Evolutionary conservation across 2,888 invertebrate genomes (phyloP).

Genomic region (Falcaria lacertinaria): DNA sequence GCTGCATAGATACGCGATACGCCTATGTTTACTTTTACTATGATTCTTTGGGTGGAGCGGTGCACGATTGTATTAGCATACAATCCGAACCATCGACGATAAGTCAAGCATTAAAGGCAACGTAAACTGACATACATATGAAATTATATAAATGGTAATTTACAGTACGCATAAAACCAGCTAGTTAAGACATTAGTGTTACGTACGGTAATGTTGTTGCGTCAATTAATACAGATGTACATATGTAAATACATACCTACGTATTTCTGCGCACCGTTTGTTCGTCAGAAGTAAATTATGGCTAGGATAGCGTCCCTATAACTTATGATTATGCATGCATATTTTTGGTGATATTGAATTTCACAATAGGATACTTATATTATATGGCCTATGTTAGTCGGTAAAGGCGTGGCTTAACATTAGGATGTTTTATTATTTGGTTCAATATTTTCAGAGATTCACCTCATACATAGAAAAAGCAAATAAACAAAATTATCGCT

Average conservation of each 20-base stretch:
- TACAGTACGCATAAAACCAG: background rate
- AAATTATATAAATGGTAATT: background rate
- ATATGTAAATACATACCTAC: no score
- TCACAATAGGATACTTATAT: no score
- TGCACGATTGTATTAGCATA: conserved; percentile 32
- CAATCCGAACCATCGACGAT: conserved; percentile 19
- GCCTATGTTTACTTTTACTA: conserved; percentile 26
- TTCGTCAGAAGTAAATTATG: background rate
- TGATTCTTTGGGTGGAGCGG: conserved; percentile 30
- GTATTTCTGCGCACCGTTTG: background rate
- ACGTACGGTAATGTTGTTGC: background rate
- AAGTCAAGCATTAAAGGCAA: background rate
- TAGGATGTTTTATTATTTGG: no score
- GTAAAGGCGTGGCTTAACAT: no score
- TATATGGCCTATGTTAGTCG: no score
- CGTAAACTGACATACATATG: background rate
- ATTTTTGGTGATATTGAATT: no score
- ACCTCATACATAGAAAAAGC: no score
- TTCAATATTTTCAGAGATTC: no score
- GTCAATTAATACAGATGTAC: background rate
- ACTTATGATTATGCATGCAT: no score
- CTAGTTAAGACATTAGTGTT: background rate
- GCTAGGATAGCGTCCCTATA: no score
- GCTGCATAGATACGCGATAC: no score
- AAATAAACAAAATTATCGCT: no score